Percentiles rank a stretch among this genome's conserved stretches.
These are phyloP conservation scores for Drosophila prostipennis DNA, from an alignment of 2,888 invertebrate genomes.

Conservation along the genomic window DNA sequence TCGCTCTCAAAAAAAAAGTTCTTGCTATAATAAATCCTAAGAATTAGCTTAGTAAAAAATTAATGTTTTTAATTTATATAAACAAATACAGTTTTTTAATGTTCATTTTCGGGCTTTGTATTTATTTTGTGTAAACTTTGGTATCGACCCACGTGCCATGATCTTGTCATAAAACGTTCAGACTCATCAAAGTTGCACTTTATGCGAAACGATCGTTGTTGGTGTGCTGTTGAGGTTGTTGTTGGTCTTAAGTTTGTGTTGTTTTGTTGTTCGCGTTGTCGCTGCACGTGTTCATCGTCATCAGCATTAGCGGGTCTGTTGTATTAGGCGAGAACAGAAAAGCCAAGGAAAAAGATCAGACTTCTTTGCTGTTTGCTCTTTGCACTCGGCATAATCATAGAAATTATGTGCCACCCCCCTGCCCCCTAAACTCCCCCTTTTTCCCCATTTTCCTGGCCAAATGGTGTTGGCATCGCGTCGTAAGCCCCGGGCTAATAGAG, in stretches of 20 bases:
- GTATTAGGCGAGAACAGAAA: constrained; percentile 76
- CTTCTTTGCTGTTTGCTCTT: constrained; percentile 50
- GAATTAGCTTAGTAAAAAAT: too few species aligned
- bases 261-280: constrained; percentile 42
- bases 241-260: constrained; percentile 36
- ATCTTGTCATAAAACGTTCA: constrained; percentile 79
- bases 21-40: too few species aligned
- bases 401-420: constrained; percentile 61
- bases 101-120: too few species aligned
- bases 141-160: constrained; percentile 53
- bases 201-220: constrained; percentile 71
- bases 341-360: constrained; percentile 30
- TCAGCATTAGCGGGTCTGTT: constrained; percentile 75
- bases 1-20: too few species aligned
- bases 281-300: constrained; percentile 75
- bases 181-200: constrained; percentile 79
- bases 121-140: not conserved
- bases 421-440: constrained; percentile 9
- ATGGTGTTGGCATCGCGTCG: constrained; percentile 64
- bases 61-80: too few species aligned
- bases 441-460: constrained; percentile 45
- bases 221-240: constrained; percentile 26
- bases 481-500: constrained; percentile 64
- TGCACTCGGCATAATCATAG: constrained; percentile 70
- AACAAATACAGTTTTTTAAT: too few species aligned